A percentile compares a stretch with the other conserved stretches of the same genome.
Evolutionary conservation across 1,140 invertebrate genomes (phyloP).

Genomic region (Periplaneta americana): DNA sequence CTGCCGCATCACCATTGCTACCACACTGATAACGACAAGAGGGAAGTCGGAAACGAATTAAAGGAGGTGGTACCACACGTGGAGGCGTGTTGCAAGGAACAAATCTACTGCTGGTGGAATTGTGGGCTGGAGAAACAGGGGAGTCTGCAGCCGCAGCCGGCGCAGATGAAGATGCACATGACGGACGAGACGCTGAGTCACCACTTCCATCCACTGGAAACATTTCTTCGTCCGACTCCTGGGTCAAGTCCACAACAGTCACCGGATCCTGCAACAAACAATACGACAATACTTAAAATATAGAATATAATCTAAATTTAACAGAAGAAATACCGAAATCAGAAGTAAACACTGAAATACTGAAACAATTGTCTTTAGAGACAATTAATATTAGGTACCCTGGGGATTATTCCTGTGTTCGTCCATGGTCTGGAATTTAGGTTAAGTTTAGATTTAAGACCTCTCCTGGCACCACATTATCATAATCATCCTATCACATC

Average conservation of each 20-base stretch:
- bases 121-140: neutral
- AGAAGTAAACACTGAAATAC: no score
- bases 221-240: slow-evolving; percentile 55
- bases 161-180: slow-evolving; percentile 19
- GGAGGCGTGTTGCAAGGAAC: neutral
- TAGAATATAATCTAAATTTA: no score
- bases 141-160: neutral
- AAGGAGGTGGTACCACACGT: neutral
- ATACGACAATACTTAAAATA: no score
- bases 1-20: neutral
- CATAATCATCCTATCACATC: no score
- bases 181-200: slow-evolving; percentile 20
- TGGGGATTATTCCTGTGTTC: no score
- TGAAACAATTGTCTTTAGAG: no score
- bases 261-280: slow-evolving; percentile 32
- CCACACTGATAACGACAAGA: slow-evolving; percentile 11
- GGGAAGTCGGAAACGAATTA: slow-evolving; percentile 4
- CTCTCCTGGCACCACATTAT: no score
- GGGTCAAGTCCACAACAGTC: slow-evolving; percentile 57
- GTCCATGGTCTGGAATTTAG: no score
- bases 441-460: no score
- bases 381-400: no score
- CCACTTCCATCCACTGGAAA: neutral
- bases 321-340: no score
- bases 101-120: neutral